Percentiles rank a stretch among this genome's conserved stretches.
Evolutionary conservation across 2,888 invertebrate genomes (phyloP).

Genomic region (Athalia cordata): DNA sequence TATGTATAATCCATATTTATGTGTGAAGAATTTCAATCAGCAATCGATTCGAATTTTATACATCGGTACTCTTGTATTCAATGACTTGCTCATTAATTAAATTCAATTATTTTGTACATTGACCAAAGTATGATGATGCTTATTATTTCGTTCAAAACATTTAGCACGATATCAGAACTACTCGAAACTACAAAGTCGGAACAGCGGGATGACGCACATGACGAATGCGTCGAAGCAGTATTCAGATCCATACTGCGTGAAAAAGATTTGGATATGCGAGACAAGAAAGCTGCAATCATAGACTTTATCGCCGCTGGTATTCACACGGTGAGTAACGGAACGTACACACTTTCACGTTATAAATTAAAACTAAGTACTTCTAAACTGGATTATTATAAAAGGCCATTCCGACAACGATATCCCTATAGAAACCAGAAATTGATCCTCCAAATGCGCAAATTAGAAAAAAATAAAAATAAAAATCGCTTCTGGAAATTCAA

Average conservation of each 20-base stretch:
- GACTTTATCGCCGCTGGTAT: slow-evolving; percentile 93
- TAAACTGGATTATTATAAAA: background rate
- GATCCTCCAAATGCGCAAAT: too few relatives aligned
- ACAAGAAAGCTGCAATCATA: slow-evolving; percentile 89
- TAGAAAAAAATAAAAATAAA: background rate
- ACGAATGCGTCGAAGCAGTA: slow-evolving; percentile 81
- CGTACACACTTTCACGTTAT: background rate
- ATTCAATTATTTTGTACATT: background rate
- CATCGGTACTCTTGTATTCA: too few relatives aligned
- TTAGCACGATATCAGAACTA: slow-evolving; percentile 85
- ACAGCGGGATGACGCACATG: slow-evolving; percentile 76
- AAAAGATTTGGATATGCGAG: slow-evolving; percentile 83
- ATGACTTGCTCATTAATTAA: slow-evolving; percentile 27
- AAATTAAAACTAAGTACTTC: background rate
- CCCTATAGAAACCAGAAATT: too few relatives aligned
- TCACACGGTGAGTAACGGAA: slow-evolving; percentile 80
- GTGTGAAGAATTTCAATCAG: too few relatives aligned
- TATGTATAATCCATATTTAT: too few relatives aligned
- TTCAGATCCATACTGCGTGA: slow-evolving; percentile 85
- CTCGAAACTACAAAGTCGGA: slow-evolving; percentile 81
- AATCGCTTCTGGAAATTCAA: background rate
- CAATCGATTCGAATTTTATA: too few relatives aligned
- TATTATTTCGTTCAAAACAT: slow-evolving; percentile 46
- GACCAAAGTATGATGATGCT: background rate
- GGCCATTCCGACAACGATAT: too few relatives aligned